Evolutionary conservation across 1,140 invertebrate genomes (phyloP).

Genomic region (Trachelipus rathkii): DNA sequence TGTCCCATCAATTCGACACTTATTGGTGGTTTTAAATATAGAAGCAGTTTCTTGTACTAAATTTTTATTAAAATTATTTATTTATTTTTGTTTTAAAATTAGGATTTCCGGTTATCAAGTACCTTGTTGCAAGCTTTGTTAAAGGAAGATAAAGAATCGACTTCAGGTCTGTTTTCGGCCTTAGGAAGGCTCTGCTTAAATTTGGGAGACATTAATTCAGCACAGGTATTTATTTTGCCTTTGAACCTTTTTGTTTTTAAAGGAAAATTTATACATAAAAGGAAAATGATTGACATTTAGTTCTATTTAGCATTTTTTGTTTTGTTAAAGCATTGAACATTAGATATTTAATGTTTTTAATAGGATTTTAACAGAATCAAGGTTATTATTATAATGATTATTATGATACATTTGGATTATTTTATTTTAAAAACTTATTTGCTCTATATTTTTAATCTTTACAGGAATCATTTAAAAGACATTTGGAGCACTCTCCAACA

Average conservation of each 20-base stretch:
- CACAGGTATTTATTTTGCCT: too few species aligned
- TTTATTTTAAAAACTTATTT: neutral
- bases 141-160: slow-evolving; percentile 36
- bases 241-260: too few species aligned
- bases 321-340: neutral
- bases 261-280: too few species aligned
- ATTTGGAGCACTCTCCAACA: slow-evolving; percentile 32
- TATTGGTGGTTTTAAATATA: neutral
- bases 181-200: slow-evolving; percentile 78
- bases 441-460: neutral
- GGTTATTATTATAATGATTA: too few species aligned
- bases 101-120: slow-evolving; percentile 41
- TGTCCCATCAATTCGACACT: neutral
- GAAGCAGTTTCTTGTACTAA: neutral
- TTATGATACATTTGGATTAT: too few species aligned
- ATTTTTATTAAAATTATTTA: too few species aligned
- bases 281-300: too few species aligned
- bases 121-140: slow-evolving; percentile 33
- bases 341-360: too few species aligned
- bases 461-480: slow-evolving; percentile 37
- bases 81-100: too few species aligned
- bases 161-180: slow-evolving; percentile 65
- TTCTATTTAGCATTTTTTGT: neutral
- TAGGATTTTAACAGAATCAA: too few species aligned
- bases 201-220: slow-evolving; percentile 73